A percentile compares a stretch with the other conserved stretches of the same genome.
phyloP scores from a whole-genome alignment of 1,140 invertebrate species.

The Bursaphelenchus mucronatus region DNA sequence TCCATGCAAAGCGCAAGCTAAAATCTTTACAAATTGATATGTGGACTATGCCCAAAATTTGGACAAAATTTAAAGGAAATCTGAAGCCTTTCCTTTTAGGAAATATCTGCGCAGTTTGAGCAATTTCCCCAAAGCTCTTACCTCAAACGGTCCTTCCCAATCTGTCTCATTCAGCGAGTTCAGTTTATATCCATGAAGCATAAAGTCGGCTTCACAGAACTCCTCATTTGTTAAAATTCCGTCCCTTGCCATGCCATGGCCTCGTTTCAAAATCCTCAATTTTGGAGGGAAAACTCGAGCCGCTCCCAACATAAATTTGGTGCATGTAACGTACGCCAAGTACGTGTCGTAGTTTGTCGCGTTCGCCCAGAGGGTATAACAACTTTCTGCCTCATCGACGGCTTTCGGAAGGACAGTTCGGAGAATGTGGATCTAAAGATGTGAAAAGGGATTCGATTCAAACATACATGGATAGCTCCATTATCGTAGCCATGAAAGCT shows the following conservation, averaged over 20 bases:
- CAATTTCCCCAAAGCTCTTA: neutral
- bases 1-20: too few relatives aligned
- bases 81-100: too few relatives aligned
- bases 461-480: neutral
- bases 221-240: neutral
- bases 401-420: neutral
- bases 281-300: neutral
- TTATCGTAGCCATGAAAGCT: slow-evolving; percentile 1
- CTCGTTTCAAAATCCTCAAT: slow-evolving; percentile 1
- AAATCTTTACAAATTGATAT: too few relatives aligned
- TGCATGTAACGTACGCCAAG: slow-evolving; percentile 2
- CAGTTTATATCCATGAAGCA: neutral
- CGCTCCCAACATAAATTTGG: neutral
- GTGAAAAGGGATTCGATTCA: neutral
- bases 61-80: too few relatives aligned
- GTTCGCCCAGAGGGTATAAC: neutral
- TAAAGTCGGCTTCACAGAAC: neutral
- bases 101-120: neutral
- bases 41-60: too few relatives aligned
- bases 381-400: neutral
- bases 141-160: neutral
- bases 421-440: neutral
- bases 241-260: neutral
- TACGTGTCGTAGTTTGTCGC: neutral
- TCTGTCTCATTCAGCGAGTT: neutral